Conservation (phyloP, 2,888 invertebrate species). For the Eilema depressum region DNA sequence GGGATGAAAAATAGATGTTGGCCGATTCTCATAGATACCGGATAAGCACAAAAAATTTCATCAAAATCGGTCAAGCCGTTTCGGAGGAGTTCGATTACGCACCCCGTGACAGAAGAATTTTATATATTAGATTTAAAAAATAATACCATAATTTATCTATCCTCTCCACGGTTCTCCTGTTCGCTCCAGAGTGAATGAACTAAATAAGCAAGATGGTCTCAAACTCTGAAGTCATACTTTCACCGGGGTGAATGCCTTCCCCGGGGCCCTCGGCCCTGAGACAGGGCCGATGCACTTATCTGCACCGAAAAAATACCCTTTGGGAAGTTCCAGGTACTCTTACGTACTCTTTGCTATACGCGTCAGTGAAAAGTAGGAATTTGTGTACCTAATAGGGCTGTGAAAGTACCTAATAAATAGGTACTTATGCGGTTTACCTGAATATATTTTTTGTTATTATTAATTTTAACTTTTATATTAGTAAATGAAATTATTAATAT, state of each 20-base stretch:
- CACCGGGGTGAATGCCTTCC: constrained; percentile 80
- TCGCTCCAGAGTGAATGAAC: constrained; percentile 79
- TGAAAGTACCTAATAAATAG: constrained; percentile 17
- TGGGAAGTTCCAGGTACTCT: constrained; percentile 7
- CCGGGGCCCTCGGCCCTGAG: constrained; percentile 68
- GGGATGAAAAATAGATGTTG: too few species aligned
- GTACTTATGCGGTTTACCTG: neutral
- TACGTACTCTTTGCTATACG: constrained; percentile 23
- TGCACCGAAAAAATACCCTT: constrained; percentile 58
- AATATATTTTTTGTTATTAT: neutral
- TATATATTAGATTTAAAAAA: too few species aligned
- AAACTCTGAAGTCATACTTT: constrained; percentile 74
- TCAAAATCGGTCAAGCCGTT: too few species aligned
- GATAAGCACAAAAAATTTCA: too few species aligned
- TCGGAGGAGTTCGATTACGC: too few species aligned
- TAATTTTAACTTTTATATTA: too few species aligned
- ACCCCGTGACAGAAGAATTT: too few species aligned
- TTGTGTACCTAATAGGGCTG: constrained; percentile 21
- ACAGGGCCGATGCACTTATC: constrained; percentile 71
- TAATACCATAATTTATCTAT: constrained; percentile 9
- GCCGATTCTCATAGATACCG: too few species aligned
- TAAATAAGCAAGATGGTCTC: constrained; percentile 79
- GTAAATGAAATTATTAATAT: too few species aligned
- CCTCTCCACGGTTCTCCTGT: constrained; percentile 56
- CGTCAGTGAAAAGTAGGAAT: constrained; percentile 19